Evolutionary conservation across 2,797 vertebrate genomes (phyloP), one percentile per base, ranked within the genome.

Genomic region (Arctocebus calabarensis): DNA sequence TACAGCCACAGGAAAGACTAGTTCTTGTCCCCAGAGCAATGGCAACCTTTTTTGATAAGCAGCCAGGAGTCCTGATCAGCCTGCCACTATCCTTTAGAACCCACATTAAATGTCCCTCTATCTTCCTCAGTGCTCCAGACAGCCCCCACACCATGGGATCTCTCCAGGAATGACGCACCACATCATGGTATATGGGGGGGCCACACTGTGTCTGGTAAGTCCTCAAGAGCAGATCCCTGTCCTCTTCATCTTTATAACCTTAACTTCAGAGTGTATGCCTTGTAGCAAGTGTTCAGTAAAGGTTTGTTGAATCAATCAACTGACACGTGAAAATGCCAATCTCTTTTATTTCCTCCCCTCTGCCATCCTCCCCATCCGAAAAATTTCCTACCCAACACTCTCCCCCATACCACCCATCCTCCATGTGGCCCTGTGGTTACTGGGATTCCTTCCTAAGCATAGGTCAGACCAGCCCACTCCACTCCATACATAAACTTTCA

Each of bases 31-130:
- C 20, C 45, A 73, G 29, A 84, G 52, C 40, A 79, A 43, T 16
- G 70, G 11, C 52, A 75, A 79, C 23, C 57, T 62, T 40, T 88
- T 94, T 75, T 82, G 61, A 45, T 68, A 86, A 83, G 88, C 9
- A 34, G 32, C 82, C 32, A 16, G 48, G n/a, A n/a, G 48, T 70
- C 55, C n/a, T 19, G 37, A 43, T 64, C 66, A 77, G 45, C 40
- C 82, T 66, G 48, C 64, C 23, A 37, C 52, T 14, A 64, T 70
- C 57, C 59, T 70, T 62, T 83, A 86, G 71, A 81, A 93, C 34
- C n/a, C 79, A 73, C 64, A 29, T 73, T 40, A 66, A 88, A 83
- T 48, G 70, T 79, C 22, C 29, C 59, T 68, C n/a, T 61, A 14
- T 16, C 57, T 37, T 57, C 37, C 37, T 23, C 57, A 17, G 2